Evolutionary conservation across 2,113 vertebrate genomes (phyloP), one percentile per base, ranked within the genome.

Genomic region (Calidris pugnax): DNA sequence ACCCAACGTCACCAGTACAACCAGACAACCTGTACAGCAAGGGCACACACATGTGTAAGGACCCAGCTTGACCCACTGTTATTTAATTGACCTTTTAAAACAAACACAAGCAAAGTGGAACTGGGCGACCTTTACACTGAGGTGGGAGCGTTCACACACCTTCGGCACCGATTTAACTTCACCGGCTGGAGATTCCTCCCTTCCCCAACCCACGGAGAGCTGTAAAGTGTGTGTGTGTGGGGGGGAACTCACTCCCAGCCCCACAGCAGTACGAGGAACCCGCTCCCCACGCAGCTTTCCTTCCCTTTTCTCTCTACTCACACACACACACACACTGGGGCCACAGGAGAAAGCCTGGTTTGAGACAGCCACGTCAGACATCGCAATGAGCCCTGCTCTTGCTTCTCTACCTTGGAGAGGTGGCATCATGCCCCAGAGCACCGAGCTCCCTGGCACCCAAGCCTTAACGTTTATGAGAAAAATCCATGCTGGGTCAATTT

Each of bases 291-390:
- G 3, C 47, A 1, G 0, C 64, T 33, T 37, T 16, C 76, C 57
- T 35, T 62, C 69, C 39, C 60, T 23, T 19, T 64, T 51, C 30
- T 28, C n/a, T 22, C n/a, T 11, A 41, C 2, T 4, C 18, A 23
- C 53, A 55, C 51, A 48, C n/a, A n/a, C n/a, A n/a, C n/a, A n/a
- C 47, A 48, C 33, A 12, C 37, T 14, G 22, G 26, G 3, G 22
- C 27, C 2, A 0, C 51, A n/a, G 57, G 30, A 64, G 30, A 73
- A 50, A 39, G 41, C 24, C 24, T 2, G 0, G 27, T 32, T 14
- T 30, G 55, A n/a, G 63, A 18, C 0, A 0, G 37, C 32, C 1
- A 0, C 2, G 1, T 24, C 24, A 9, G 28, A 26, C 57, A 10
- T 7, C 4, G 0, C 2, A 0, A 17, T 5, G 32, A 75, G 28